Evolutionary conservation across 2,888 invertebrate species (phyloP).

Genomic region (Aleiodes alternator): DNA sequence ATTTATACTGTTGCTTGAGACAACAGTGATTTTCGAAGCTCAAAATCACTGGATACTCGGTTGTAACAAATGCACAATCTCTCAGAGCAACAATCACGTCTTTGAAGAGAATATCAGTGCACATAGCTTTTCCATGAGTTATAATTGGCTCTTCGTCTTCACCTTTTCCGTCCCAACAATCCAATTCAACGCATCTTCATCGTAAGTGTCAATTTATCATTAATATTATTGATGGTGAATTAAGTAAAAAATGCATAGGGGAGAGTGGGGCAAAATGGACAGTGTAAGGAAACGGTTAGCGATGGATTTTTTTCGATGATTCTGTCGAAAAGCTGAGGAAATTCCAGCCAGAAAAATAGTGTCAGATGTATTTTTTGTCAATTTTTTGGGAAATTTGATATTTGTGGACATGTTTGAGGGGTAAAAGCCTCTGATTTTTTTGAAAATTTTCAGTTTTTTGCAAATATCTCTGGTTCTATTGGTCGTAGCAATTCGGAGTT

Average conservation of each 20-base stretch:
- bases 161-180: conserved; percentile 83
- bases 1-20: conserved; percentile 81
- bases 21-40: conserved; percentile 85
- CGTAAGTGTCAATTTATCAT: neutral
- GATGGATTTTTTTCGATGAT: neutral
- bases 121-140: conserved; percentile 86
- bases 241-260: neutral
- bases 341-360: too few species aligned
- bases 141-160: conserved; percentile 84
- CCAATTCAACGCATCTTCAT: conserved; percentile 81
- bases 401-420: too few species aligned
- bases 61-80: conserved; percentile 83
- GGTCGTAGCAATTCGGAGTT: too few species aligned
- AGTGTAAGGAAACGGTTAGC: too few species aligned
- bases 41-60: conserved; percentile 82
- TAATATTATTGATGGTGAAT: neutral
- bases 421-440: too few species aligned
- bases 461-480: too few species aligned
- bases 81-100: conserved; percentile 82
- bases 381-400: too few species aligned
- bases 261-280: too few species aligned
- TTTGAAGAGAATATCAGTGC: conserved; percentile 81
- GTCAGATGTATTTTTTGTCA: too few species aligned
- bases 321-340: neutral
- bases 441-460: too few species aligned